Evolutionary conservation across 2,888 invertebrate genomes (phyloP), one percentile per base, ranked within the genome.

Genomic region (Ennomos fuscantarius): DNA sequence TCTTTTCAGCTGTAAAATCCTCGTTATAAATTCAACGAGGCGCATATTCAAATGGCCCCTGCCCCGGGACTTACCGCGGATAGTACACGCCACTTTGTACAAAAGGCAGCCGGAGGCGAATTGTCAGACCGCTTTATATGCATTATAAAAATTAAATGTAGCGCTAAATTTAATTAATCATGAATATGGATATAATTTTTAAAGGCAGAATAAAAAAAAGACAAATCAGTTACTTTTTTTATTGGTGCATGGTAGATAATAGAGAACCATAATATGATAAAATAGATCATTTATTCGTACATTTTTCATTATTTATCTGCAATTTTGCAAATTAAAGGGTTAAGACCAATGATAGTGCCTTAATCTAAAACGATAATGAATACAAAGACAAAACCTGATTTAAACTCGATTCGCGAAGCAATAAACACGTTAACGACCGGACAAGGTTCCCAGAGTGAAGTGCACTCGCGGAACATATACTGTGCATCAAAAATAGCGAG

Each of bases 401-500:
- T 12, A 35, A 15, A 40, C 13, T 33, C 39, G n/a, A 12, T 41
- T 41, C 34, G 41, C 53, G 15, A 35, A 36, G 32, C 47, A 43
- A 48, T 42, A 47, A 54, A 47, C 37, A 47, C 10, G 13, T 41
- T 46, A 34, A 36, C 24, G 36, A 12, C 43, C 13, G 3, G 44
- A 39, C 24, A 34, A 12, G 11, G 36, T 41, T 42, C 41, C 35
- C 36, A 11, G 46, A 31, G 35, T 42, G 45, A 49, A 59, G 49
- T 59, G 53, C 53, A 53, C 34, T 43, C 46, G 15, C 58, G 62
- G 65, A 70, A 76, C 69, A 74, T 70, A 64, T 24, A 39, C 39
- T 63, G 66, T 74, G 77, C 79, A 80, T 71, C 81, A 67, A 78
- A 82, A 83, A 82, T 83, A 83, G 78, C 74, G 45, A 66, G 70